These are phyloP conservation scores for Phalacrocorax aristotelis DNA, from an alignment of 2,113 vertebrate species.

Conservation along the genomic window DNA sequence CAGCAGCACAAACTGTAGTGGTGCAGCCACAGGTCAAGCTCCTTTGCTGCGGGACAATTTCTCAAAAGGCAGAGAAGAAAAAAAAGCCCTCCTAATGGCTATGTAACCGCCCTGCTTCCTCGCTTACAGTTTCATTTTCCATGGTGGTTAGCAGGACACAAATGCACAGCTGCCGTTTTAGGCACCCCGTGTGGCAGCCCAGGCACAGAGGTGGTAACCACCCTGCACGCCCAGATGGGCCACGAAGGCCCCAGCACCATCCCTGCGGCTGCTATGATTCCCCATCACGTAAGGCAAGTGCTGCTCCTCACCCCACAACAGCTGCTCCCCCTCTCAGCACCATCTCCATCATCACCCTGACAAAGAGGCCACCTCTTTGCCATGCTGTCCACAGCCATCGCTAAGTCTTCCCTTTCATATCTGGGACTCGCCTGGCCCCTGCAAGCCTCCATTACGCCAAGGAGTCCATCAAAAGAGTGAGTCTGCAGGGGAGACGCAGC, in stretches of 20 bases:
- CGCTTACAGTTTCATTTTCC: neutral
- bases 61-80: neutral
- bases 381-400: accelerated
- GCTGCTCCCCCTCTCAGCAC: neutral
- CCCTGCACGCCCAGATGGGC: neutral
- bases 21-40: neutral
- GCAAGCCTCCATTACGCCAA: accelerated
- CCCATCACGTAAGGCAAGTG: too few relatives aligned
- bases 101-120: neutral
- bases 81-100: neutral
- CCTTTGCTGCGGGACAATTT: neutral
- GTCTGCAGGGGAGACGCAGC: too few relatives aligned
- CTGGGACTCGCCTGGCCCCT: neutral
- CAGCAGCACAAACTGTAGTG: neutral
- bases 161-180: neutral
- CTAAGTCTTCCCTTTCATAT: neutral
- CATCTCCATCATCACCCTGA: neutral
- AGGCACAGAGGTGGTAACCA: neutral
- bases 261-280: neutral
- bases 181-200: neutral
- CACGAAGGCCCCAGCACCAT: neutral
- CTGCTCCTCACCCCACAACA: neutral
- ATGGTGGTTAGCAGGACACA: neutral
- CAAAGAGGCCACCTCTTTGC: neutral
- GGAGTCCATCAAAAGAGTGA: accelerated